A percentile compares a stretch with the other conserved stretches of the same genome.
phyloP scores from a whole-genome alignment of 2,888 invertebrate species.

The Platynereis dumerilii region DNA sequence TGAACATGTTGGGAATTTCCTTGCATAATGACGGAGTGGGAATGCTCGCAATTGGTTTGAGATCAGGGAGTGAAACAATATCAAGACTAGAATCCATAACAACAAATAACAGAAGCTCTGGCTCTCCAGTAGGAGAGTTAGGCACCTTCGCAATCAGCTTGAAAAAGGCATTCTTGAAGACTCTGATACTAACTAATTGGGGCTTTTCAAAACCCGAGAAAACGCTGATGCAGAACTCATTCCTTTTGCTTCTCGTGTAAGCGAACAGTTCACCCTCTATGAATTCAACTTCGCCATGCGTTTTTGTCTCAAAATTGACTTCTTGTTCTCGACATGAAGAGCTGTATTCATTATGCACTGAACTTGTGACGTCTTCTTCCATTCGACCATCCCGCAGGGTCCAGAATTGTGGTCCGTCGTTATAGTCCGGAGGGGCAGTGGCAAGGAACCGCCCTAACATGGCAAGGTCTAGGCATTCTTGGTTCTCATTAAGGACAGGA shows the following conservation, averaged over 20 bases:
- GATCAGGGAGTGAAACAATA: background rate
- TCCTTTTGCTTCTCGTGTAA: background rate
- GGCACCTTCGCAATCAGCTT: background rate
- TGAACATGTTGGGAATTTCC: constrained; percentile 25
- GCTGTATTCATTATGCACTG: background rate
- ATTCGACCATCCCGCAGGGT: constrained; percentile 15
- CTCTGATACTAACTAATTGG: background rate
- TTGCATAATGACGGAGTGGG: constrained; percentile 23
- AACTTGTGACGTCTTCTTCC: background rate
- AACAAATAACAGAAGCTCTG: background rate
- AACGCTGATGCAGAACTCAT: background rate
- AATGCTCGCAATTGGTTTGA: background rate
- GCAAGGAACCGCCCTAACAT: background rate
- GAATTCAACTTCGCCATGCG: constrained; percentile 1
- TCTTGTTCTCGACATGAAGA: background rate
- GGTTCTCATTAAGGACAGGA: background rate
- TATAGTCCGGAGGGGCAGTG: background rate
- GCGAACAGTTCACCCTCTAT: background rate
- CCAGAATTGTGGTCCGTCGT: constrained; percentile 29
- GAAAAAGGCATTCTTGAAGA: constrained; percentile 1
- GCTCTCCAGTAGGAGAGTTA: background rate
- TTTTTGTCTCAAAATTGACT: background rate
- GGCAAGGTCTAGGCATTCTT: background rate
- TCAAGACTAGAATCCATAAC: background rate
- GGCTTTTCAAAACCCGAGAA: background rate